Evolutionary conservation across 2,113 vertebrate species (phyloP), one percentile per base, ranked within the genome.

Genomic region (Thinocorus orbignyianus): DNA sequence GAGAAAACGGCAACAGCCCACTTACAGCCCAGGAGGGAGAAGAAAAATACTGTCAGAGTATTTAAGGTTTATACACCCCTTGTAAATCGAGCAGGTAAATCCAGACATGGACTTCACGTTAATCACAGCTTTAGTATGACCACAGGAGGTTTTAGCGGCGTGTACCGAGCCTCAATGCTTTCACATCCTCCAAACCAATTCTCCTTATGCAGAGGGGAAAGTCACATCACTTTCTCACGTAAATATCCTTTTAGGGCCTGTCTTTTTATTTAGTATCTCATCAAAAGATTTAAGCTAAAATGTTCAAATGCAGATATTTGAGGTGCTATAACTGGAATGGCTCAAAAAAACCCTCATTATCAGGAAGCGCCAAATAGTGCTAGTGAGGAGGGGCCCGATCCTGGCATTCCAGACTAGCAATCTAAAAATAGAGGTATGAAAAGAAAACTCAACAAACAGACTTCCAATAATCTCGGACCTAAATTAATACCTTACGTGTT

Each of bases 1-100:
- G 2, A 70, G 72, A 81, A 92, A 65, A 77, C 5, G 5, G 72
- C 58, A 78, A 91, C 7, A 81, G 25, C 51, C 80, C 48, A 23
- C 82, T 85, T 24, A 44, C 60, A 94, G 51, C 60, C 69, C 83
- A 71, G 88, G 64, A 84, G 83, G 55, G 31, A 57, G 86, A 57
- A 93, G 65, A 82, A 95, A 92, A 93, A 79, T 48, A 68, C 80
- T 68, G 26, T 30, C 49, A 8, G 24, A 68, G 42, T 37, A 44
- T 78, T 84, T 83, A 89, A 90, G 64, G 33, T 82, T 94, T 89
- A 96, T 28, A 78, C 51, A 49, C 25, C 65, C 11, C 5, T 48
- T 76, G 73, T 68, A 93, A 90, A 89, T 82, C n/a, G 46, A 76
- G 69, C 42, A 83, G 70, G 74, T 92, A 91, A 95, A 96, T 88